Percentiles rank a stretch among this genome's conserved stretches.
Evolutionary conservation across 2,113 vertebrate genomes (phyloP).

Genomic region (Hypomesus transpacificus): DNA sequence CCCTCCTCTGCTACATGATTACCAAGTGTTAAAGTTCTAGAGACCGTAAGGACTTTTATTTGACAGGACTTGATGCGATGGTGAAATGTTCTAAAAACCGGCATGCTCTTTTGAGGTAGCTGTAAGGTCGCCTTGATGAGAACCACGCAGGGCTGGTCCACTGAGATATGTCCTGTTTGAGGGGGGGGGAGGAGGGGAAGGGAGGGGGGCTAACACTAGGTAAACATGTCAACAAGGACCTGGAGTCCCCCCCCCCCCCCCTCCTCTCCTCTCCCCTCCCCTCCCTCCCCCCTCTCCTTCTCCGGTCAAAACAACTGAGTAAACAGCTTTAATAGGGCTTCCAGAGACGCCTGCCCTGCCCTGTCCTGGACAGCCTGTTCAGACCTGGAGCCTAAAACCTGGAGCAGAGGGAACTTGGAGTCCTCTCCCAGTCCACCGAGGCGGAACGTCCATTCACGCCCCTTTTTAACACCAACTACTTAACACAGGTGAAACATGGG

Average conservation of each 20-base stretch:
- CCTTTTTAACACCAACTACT: too few species aligned
- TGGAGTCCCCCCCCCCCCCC: neutral
- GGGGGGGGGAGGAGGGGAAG: neutral
- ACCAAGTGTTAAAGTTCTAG: too few species aligned
- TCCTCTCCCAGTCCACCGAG: too few species aligned
- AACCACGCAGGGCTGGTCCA: neutral
- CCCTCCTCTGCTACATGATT: too few species aligned
- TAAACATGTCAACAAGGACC: neutral
- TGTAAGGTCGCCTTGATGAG: too few species aligned
- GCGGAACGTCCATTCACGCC: too few species aligned
- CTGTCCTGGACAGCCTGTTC: neutral
- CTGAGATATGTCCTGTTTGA: neutral
- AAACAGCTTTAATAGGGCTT: neutral
- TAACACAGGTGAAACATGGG: too few species aligned
- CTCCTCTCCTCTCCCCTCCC: neutral
- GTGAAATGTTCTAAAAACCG: neutral
- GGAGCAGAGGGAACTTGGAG: too few species aligned
- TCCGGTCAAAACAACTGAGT: conserved; percentile 1
- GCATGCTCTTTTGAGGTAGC: neutral
- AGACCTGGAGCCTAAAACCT: too few species aligned
- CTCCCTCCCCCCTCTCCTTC: neutral
- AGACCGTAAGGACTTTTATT: too few species aligned
- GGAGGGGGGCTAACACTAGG: neutral
- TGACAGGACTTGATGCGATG: too few species aligned
- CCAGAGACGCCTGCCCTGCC: neutral